Percentiles rank a stretch among this genome's conserved stretches.
Evolutionary conservation across 2,888 invertebrate genomes (phyloP).

Genomic region (Timema podura): DNA sequence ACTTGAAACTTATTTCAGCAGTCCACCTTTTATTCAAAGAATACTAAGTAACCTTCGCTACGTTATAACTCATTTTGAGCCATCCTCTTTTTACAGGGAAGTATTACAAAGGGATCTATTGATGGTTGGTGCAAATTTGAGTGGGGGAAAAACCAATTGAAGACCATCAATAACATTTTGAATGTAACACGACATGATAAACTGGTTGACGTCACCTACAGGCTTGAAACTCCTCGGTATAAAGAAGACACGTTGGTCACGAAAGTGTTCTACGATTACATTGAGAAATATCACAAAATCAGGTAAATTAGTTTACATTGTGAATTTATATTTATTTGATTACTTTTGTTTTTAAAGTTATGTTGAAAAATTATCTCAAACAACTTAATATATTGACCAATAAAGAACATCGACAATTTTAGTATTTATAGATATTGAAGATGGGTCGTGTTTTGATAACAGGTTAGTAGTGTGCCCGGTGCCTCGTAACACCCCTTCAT

Average conservation of each 20-base stretch:
- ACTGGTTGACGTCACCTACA: slow-evolving; percentile 24
- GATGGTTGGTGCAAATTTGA: slow-evolving; percentile 25
- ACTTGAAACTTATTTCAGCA: too few relatives aligned
- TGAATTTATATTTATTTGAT: slow-evolving; percentile 19
- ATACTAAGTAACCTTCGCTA: too few relatives aligned
- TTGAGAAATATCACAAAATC: slow-evolving; percentile 30
- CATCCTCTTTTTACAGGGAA: too few relatives aligned
- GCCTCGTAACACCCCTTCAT: too few relatives aligned
- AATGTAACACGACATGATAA: slow-evolving; percentile 24
- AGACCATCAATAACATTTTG: slow-evolving; percentile 26
- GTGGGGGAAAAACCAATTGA: slow-evolving; percentile 24
- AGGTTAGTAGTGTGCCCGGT: too few relatives aligned
- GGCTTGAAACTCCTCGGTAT: slow-evolving; percentile 27
- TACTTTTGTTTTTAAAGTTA: slow-evolving; percentile 34
- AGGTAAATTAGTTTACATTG: slow-evolving; percentile 29
- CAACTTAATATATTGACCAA: too few relatives aligned
- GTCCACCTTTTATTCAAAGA: too few relatives aligned
- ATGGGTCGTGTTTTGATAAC: too few relatives aligned
- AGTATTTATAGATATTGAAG: too few relatives aligned
- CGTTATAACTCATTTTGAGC: too few relatives aligned
- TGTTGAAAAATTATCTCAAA: too few relatives aligned
- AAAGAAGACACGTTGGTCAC: slow-evolving; percentile 29
- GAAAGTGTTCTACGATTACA: slow-evolving; percentile 32
- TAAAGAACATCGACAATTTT: too few relatives aligned
- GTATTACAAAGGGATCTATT: not conserved